phyloP scores from a whole-genome alignment of 2,888 invertebrate species.

The Gastracanthus pulcherrimus region DNA sequence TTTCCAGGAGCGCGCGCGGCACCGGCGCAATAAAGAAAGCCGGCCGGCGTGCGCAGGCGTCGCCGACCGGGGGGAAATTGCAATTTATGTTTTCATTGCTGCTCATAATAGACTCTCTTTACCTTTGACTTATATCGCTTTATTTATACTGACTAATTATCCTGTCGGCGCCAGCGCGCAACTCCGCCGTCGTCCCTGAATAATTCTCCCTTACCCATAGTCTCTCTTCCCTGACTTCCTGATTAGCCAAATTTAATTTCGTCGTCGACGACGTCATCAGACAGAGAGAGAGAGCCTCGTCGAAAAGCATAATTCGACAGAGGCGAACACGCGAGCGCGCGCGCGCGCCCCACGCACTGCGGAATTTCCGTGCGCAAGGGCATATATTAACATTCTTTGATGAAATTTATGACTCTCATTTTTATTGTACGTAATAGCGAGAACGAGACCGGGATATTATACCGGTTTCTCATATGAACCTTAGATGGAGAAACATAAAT shows the following conservation, averaged over 20 bases:
- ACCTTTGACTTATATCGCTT: constrained; percentile 30
- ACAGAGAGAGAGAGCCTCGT: background rate
- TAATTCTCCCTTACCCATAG: background rate
- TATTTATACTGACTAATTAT: constrained; percentile 41
- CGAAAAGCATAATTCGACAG: constrained; percentile 7
- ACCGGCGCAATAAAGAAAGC: constrained; percentile 10
- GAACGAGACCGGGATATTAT: background rate
- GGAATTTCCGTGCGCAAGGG: background rate
- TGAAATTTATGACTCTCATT: background rate
- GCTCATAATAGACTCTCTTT: constrained; percentile 25
- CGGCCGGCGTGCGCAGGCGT: no score
- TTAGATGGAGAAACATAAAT: no score
- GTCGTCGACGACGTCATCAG: background rate
- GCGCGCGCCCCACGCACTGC: background rate
- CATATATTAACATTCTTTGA: constrained; percentile 4
- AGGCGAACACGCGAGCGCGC: no score
- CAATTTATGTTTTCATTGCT: constrained; percentile 39
- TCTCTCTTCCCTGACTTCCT: background rate
- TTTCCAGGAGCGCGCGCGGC: background rate
- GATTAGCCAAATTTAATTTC: constrained; percentile 15
- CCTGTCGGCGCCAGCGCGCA: background rate
- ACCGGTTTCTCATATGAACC: background rate
- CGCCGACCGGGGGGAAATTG: background rate
- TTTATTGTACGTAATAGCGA: background rate
- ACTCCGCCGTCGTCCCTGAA: background rate